Base-by-base conservation (phyloP, 2,888 invertebrate species). In the Lycocerus yunnanus region DNA sequence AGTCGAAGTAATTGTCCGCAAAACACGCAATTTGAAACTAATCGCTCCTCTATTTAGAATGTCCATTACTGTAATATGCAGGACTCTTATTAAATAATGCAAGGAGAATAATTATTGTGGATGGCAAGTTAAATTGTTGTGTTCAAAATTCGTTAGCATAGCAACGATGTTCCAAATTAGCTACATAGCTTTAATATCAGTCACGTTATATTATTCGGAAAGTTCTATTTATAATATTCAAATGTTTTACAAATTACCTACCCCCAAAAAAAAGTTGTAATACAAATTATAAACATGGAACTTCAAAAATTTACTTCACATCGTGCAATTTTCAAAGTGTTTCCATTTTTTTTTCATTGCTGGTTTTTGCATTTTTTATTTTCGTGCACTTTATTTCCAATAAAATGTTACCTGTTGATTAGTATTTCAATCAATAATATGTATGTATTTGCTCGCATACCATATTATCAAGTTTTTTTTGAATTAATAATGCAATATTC, bases 11-110 rank as follows among this genome's bases (percentile, higher is more conserved):
- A 18, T 63, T 63, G 61, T 18, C 61, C 20, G 61, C 61, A 20
- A 63, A 60, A 63, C 61, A 63, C 61, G 61, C 61, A 63, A 63
- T 63, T 63, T 63, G 16, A 63, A 63, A n/a, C 20, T 63, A 63
- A 63, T 63, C 61, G 20, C 61, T 63, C 61, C 20, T 18, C 61
- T 63, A 63, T 63, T 63, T 63, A 63, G 61, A 18, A 63, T 20
- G 20, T 16, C 61, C 15, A 63, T 63, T 63, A 63, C 61, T 63
- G 16, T 63, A 63, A 63, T 24, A 66, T 66, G 15, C 61, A 63
- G 15, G 15, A 63, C 61, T 18, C 61, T n/a, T 63, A 63, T 63
- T 63, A 63, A 63, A 63, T 63, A 63, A 63, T 63, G 61, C 61
- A 63, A n/a, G 20, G 18, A 18, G 61, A 20, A 63, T 15, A 20